Percentiles rank a stretch among this genome's conserved stretches.
Evolutionary conservation across 2,797 vertebrate species (phyloP).

Genomic region (Astyanax mexicanus): DNA sequence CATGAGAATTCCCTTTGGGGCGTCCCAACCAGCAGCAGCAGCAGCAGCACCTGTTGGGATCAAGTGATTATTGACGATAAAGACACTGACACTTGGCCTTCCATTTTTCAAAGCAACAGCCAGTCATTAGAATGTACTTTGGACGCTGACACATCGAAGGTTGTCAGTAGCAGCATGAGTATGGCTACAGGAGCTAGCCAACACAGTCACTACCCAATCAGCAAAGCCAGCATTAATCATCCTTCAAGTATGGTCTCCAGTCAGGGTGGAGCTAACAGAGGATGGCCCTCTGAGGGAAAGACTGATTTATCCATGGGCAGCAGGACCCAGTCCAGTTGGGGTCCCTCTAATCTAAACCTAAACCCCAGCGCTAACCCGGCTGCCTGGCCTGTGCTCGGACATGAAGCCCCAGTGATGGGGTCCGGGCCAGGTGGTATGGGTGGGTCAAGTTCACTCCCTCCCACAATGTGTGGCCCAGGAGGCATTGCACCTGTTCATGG

Average conservation of each 20-base stretch:
- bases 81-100: constrained; percentile 90
- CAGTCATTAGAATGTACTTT: constrained; percentile 91
- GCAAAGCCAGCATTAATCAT: constrained; percentile 89
- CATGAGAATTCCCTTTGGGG: constrained; percentile 93
- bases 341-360: constrained; percentile 87
- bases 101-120: constrained; percentile 83
- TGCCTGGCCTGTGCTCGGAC: constrained; percentile 89
- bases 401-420: constrained; percentile 83
- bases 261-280: constrained; percentile 85
- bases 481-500: constrained; percentile 70
- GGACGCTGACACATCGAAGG: constrained; percentile 85
- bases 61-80: constrained; percentile 89
- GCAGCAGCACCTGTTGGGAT: constrained; percentile 87
- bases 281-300: constrained; percentile 90
- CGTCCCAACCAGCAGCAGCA: constrained; percentile 83
- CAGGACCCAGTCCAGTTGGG: constrained; percentile 89
- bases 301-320: constrained; percentile 88
- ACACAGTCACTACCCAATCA: constrained; percentile 88
- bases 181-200: constrained; percentile 95
- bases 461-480: constrained; percentile 85
- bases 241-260: constrained; percentile 83
- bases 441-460: constrained; percentile 65
- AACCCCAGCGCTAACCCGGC: constrained; percentile 90
- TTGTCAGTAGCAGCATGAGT: constrained; percentile 84
- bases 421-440: constrained; percentile 65